Conservation (phyloP, 2,113 vertebrate species). For the Microtus ochrogaster region DNA sequence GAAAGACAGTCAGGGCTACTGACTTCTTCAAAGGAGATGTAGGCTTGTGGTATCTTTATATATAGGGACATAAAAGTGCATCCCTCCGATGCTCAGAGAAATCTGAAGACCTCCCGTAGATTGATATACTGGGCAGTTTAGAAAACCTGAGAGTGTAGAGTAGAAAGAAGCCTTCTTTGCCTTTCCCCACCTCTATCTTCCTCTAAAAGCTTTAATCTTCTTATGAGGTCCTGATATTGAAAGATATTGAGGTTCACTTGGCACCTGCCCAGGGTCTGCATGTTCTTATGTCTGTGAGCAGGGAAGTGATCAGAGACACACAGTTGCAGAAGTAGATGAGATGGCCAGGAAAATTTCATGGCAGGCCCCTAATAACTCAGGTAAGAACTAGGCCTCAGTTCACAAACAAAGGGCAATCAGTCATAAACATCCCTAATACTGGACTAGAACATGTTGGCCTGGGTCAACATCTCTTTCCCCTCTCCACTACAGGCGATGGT, state of each 20-base stretch:
- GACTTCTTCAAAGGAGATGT: neutral
- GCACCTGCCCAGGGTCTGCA: no score
- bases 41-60: neutral
- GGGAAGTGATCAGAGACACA: neutral
- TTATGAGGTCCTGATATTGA: neutral
- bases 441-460: no score
- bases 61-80: no score
- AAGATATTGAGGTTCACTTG: neutral
- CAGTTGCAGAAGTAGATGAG: no score
- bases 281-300: neutral
- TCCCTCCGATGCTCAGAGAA: neutral
- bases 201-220: neutral
- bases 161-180: neutral
- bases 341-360: no score
- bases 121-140: neutral
- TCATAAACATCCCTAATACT: no score
- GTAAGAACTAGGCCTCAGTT: no score
- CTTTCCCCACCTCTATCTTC: neutral
- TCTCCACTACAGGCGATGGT: no score
- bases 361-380: no score
- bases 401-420: no score
- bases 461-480: no score
- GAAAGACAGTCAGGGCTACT: neutral
- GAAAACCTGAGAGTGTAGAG: neutral
- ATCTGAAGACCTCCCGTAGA: neutral